Evolutionary conservation across 1,140 invertebrate genomes (phyloP), one percentile per base, ranked within the genome.

Genomic region (Papilio polyxenes): DNA sequence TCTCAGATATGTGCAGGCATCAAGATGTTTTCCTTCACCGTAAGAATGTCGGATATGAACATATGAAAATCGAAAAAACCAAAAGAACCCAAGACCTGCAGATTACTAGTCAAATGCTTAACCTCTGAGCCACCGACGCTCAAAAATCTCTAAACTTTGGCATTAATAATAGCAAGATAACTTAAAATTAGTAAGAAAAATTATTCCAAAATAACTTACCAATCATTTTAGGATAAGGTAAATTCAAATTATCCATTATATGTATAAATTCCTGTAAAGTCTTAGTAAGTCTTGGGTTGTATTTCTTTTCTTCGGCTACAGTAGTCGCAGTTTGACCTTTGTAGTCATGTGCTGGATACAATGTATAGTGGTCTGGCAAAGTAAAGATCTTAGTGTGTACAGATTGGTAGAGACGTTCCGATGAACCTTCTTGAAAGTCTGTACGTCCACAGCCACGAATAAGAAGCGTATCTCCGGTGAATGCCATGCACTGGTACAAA

Each of bases 271-370:
- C 97, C 5, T 97, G 95, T 59, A 97, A 93, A 8, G 95, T 89
- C 94, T 99, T 99, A 0, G 97, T 97, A 37, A 99, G 94, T 82
- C 99, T 95, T 1, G 98, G 98, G 95, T 99, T 99, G 85, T 96
- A 97, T 81, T 95, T 95, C 91, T 97, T 98, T 94, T 99, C 99
- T 92, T 99, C 99, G 11, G 94, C 97, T 40, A 99, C 98, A 13
- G 98, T 97, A 15, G 98, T 98, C 8, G 97, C 96, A 3, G 97
- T 97, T 87, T 96, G 95, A 7, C 98, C 98, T 94, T 97, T 98
- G 90, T 99, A 99, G 94, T 99, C 99, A 95, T 99, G 99, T 4
- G 98, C 99, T 1, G 98, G 99, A 95, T 97, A 99, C 0, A 99
- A 90, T 8, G 96, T 95, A 90, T 96, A 99, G 89, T 98, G 95